Conservation (phyloP, 2,113 vertebrate species). For the Verasper variegatus region DNA sequence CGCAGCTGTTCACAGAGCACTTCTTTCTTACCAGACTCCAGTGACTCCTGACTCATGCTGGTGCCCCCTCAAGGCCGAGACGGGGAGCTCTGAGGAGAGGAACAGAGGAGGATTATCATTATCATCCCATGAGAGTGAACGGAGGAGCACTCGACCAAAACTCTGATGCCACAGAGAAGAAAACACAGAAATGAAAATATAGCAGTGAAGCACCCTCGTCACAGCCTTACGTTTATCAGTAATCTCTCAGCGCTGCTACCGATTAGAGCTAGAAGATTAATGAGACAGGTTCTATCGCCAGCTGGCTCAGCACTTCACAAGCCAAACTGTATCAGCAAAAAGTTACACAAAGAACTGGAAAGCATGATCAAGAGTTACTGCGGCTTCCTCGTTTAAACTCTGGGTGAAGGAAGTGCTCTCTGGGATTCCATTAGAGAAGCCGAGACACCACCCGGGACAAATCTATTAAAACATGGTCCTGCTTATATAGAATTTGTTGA, state of each 20-base stretch:
- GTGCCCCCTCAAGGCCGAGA: constrained; percentile 70
- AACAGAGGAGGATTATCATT: constrained; percentile 52
- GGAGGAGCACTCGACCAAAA: constrained; percentile 24
- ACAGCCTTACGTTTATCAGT: background rate
- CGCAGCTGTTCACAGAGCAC: constrained; percentile 17
- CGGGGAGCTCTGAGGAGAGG: constrained; percentile 68
- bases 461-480: too few species aligned
- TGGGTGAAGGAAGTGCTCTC: background rate
- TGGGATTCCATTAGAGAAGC: background rate
- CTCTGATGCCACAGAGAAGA: constrained; percentile 2
- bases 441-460: too few species aligned
- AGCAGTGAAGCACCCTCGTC: background rate
- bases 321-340: constrained; percentile 23
- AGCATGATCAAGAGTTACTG: background rate
- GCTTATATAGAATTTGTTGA: background rate
- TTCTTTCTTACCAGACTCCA: constrained; percentile 80
- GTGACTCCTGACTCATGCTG: constrained; percentile 80
- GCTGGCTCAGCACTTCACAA: constrained; percentile 31
- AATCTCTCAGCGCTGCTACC: background rate
- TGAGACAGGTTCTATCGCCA: constrained; percentile 4
- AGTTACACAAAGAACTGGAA: constrained; percentile 7
- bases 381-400: background rate
- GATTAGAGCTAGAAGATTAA: constrained; percentile 13
- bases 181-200: constrained; percentile 9
- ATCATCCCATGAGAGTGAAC: constrained; percentile 10